Conservation (phyloP, 1,140 invertebrate genomes). For the Drosophila varians region DNA sequence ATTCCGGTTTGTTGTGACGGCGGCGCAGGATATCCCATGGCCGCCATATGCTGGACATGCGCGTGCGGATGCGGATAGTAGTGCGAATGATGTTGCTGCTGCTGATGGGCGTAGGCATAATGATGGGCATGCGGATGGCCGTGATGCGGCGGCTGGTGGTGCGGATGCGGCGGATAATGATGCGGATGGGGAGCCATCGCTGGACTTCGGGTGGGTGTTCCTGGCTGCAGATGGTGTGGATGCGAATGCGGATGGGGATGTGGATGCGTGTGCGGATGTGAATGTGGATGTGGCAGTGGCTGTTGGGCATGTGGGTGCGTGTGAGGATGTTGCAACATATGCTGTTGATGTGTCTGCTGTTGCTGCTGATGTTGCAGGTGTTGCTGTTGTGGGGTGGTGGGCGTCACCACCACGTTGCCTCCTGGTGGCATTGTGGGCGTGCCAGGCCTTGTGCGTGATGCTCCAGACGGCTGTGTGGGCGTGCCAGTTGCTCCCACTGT, state of each 20-base stretch:
- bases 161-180: slow-evolving; percentile 19
- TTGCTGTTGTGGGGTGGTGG: slow-evolving; percentile 51
- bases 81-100: slow-evolving; percentile 50
- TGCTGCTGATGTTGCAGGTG: slow-evolving; percentile 47
- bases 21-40: slow-evolving; percentile 64
- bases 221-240: slow-evolving; percentile 55
- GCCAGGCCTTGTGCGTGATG: slow-evolving; percentile 57
- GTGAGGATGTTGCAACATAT: slow-evolving; percentile 41
- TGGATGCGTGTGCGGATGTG: slow-evolving; percentile 48
- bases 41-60: slow-evolving; percentile 62
- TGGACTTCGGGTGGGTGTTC: slow-evolving; percentile 38
- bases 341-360: slow-evolving; percentile 48
- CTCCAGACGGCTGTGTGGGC: slow-evolving; percentile 26
- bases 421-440: slow-evolving; percentile 54
- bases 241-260: slow-evolving; percentile 53
- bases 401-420: slow-evolving; percentile 17
- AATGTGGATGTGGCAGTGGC: slow-evolving; percentile 40
- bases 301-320: slow-evolving; percentile 35
- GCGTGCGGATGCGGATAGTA: slow-evolving; percentile 39
- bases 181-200: slow-evolving; percentile 37
- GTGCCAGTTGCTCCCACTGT: slow-evolving; percentile 7
- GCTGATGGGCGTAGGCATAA: slow-evolving; percentile 49
- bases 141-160: slow-evolving; percentile 32
- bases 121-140: slow-evolving; percentile 54
- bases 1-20: slow-evolving; percentile 27